Conservation (phyloP, 2,888 invertebrate genomes). For the Polyommatus icarus region DNA sequence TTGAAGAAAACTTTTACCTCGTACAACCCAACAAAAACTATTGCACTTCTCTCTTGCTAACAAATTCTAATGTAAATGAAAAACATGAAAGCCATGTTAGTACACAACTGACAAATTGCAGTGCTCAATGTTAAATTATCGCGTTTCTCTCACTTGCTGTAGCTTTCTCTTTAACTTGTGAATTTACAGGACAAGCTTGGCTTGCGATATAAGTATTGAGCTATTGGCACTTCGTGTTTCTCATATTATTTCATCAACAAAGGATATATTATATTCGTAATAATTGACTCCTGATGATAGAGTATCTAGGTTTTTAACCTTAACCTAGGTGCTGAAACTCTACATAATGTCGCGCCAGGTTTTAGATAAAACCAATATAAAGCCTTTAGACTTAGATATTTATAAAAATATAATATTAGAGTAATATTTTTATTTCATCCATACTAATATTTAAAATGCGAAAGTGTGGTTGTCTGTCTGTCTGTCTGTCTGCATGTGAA, state of each 20-base stretch:
- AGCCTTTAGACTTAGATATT: too few species aligned
- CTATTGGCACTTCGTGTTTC: background rate
- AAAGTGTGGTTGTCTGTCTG: too few species aligned
- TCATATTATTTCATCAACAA: background rate
- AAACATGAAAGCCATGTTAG: conserved; percentile 14
- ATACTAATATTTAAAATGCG: too few species aligned
- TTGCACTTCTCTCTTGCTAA: too few species aligned
- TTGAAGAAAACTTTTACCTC: background rate
- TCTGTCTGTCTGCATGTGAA: too few species aligned
- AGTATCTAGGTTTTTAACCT: too few species aligned
- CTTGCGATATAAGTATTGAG: background rate
- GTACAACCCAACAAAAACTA: background rate
- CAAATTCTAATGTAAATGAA: conserved; percentile 26
- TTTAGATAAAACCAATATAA: too few species aligned
- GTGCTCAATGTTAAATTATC: conserved; percentile 18
- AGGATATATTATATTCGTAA: background rate
- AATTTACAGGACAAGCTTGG: conserved; percentile 6
- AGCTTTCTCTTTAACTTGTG: conserved; percentile 24
- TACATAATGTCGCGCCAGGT: too few species aligned
- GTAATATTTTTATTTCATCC: too few species aligned
- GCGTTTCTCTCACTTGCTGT: background rate
- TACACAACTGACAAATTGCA: background rate
- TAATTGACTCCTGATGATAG: background rate
- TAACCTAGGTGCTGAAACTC: too few species aligned
- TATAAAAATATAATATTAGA: too few species aligned